Percentiles rank a stretch among this genome's conserved stretches.
Conservation (phyloP, 2,113 vertebrate species). For the Dasyprocta punctata region DNA sequence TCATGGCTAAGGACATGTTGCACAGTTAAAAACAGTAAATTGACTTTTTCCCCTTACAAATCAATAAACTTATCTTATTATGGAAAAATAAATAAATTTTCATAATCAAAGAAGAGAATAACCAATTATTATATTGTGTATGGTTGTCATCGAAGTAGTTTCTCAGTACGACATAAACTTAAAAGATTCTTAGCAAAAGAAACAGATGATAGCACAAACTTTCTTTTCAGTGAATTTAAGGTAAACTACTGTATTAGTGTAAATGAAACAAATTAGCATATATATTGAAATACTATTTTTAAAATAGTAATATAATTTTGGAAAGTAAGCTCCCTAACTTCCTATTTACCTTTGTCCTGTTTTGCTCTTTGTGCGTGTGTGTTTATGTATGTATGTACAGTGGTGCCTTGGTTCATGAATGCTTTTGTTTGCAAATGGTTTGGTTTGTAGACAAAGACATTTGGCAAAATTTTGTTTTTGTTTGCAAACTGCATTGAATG, state of each 20-base stretch:
- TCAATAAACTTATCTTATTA: neutral
- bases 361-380: neutral
- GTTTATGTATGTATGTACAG: neutral
- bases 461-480: neutral
- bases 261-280: neutral
- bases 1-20: neutral
- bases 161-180: neutral
- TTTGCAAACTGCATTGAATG: neutral
- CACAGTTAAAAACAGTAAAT: neutral
- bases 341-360: neutral
- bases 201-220: neutral
- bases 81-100: neutral
- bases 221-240: neutral
- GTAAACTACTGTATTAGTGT: neutral
- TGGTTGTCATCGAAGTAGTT: neutral
- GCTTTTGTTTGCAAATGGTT: neutral
- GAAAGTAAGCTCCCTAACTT: neutral
- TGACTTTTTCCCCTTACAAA: conserved; percentile 36
- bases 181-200: neutral
- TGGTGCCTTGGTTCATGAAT: neutral
- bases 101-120: neutral
- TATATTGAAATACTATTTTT: neutral
- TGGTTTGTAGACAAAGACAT: neutral
- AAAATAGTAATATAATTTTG: neutral
- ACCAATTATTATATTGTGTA: neutral